Evolutionary conservation across 2,797 vertebrate genomes (phyloP).

Genomic region (Microctenopoma stevenorrisi): DNA sequence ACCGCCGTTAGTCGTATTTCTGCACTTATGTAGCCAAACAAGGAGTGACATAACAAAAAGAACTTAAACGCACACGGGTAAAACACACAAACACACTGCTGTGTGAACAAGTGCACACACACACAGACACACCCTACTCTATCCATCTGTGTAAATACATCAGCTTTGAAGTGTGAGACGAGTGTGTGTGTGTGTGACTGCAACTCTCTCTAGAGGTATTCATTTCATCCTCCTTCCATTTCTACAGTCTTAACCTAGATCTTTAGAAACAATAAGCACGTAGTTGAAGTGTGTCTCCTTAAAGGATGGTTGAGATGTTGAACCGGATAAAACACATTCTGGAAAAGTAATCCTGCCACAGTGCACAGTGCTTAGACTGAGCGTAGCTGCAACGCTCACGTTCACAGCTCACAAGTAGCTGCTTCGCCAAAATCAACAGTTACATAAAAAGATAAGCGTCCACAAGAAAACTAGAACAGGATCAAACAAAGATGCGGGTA

Average conservation of each 20-base stretch:
- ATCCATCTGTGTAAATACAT: slow-evolving; percentile 56
- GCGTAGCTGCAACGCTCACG: too few species aligned
- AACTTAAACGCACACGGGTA: background rate
- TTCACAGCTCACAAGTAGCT: too few species aligned
- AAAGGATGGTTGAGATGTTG: background rate
- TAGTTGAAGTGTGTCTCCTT: background rate
- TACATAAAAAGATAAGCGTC: too few species aligned
- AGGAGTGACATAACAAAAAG: background rate
- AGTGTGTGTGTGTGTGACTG: slow-evolving; percentile 1
- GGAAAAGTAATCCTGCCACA: too few species aligned
- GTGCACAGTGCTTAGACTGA: too few species aligned
- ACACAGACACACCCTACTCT: slow-evolving; percentile 12
- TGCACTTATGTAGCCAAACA: background rate
- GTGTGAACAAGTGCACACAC: background rate
- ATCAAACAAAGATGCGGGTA: too few species aligned
- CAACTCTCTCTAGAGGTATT: background rate
- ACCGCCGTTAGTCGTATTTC: background rate
- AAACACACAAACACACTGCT: background rate
- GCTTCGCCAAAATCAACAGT: too few species aligned
- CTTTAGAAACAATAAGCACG: background rate
- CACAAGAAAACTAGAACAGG: too few species aligned
- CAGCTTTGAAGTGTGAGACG: slow-evolving; percentile 22
- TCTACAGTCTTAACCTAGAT: too few species aligned
- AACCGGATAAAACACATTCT: too few species aligned
- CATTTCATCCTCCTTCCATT: background rate